Evolutionary conservation across 2,113 vertebrate species (phyloP).

Genomic region (Mus pahari): DNA sequence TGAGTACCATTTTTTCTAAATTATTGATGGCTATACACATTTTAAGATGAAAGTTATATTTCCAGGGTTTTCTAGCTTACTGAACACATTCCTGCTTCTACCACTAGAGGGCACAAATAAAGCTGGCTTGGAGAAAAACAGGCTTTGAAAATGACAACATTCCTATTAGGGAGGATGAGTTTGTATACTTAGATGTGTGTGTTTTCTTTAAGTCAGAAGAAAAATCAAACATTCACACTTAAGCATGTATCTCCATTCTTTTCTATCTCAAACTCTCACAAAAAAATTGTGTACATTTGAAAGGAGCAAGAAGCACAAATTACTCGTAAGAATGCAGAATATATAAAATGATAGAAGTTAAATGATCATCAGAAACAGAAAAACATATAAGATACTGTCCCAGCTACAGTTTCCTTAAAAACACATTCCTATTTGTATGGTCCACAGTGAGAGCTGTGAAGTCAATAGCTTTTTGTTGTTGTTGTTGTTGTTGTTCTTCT

Average conservation of each 20-base stretch:
- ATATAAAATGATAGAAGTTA: conserved; percentile 41
- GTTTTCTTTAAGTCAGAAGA: conserved; percentile 64
- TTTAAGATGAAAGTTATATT: not conserved
- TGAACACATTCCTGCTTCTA: not conserved
- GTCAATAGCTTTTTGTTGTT: not conserved
- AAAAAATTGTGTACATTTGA: not conserved
- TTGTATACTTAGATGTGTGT: conserved; percentile 57
- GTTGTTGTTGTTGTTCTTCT: too few relatives aligned
- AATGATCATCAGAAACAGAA: not conserved
- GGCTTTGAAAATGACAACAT: conserved; percentile 67
- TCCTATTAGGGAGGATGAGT: conserved; percentile 49
- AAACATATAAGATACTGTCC: not conserved
- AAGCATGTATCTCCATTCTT: not conserved
- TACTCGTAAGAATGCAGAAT: conserved; percentile 28
- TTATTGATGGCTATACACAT: not conserved
- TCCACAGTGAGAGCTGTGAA: not conserved
- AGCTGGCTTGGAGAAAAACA: conserved; percentile 52
- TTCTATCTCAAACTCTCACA: not conserved
- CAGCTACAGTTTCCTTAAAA: not conserved
- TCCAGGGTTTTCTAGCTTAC: not conserved
- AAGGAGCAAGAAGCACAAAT: conserved; percentile 13
- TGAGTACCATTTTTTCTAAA: not conserved
- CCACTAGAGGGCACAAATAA: conserved; percentile 82
- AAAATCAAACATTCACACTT: conserved; percentile 60
- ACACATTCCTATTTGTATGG: not conserved